Conservation (phyloP, 2,888 invertebrate species). For the Gryllus longicercus region DNA sequence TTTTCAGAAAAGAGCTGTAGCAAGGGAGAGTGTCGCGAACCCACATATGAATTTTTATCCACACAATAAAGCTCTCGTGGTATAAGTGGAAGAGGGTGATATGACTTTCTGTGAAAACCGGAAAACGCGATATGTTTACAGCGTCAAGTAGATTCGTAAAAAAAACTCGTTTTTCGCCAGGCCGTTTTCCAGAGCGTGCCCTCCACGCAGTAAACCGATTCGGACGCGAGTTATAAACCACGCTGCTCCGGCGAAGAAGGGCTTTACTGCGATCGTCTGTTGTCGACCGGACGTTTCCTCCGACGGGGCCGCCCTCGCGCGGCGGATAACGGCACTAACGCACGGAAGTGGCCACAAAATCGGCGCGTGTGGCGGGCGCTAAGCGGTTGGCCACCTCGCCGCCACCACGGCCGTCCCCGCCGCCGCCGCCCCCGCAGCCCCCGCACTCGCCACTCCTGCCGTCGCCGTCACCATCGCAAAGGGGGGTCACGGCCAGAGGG, state of each 20-base stretch:
- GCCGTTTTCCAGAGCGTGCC: background rate
- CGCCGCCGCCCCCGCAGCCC: no score
- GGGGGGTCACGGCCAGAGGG: no score
- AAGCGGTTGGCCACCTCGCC: background rate
- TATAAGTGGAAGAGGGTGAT: no score
- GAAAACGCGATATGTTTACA: conserved; percentile 17
- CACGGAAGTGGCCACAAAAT: conserved; percentile 17
- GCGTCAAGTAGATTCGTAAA: background rate
- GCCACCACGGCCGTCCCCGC: no score
- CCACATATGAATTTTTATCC: no score
- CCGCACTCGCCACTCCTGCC: no score
- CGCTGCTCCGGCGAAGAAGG: background rate
- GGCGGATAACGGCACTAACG: background rate
- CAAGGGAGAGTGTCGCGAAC: no score
- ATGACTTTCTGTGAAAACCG: no score
- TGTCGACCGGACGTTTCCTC: background rate
- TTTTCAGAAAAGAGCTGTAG: no score
- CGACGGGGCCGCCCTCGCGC: background rate
- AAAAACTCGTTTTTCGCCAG: background rate
- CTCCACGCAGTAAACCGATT: background rate
- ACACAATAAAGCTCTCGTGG: no score
- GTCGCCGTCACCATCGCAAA: no score
- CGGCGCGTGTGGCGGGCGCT: background rate
- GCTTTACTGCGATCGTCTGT: conserved; percentile 1
- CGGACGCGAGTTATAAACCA: conserved; percentile 2